Evolutionary conservation across 2,113 vertebrate genomes (phyloP).

Genomic region (Andinoacara biseriatus): DNA sequence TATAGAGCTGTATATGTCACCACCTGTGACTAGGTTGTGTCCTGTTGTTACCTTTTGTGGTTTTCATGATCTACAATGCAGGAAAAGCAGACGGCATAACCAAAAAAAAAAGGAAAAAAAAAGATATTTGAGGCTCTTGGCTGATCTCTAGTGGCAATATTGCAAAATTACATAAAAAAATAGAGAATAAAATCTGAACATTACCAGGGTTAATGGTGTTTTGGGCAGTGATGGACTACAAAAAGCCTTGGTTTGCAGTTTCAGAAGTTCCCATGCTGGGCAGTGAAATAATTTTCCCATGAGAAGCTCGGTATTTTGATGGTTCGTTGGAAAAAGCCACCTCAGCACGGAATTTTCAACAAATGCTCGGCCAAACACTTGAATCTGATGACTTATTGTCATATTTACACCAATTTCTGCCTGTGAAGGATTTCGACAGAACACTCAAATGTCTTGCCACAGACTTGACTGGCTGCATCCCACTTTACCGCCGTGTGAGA

Average conservation of each 20-base stretch:
- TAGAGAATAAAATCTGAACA: neutral
- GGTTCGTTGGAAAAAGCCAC: neutral
- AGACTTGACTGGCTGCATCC: neutral
- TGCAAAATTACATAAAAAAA: neutral
- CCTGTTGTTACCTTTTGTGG: neutral
- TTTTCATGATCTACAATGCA: neutral
- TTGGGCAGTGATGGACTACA: neutral
- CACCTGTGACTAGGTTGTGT: neutral
- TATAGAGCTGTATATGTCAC: neutral
- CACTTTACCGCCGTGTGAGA: neutral
- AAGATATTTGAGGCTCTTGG: conserved; percentile 15
- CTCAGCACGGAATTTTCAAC: neutral
- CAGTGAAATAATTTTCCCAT: neutral
- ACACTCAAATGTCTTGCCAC: neutral
- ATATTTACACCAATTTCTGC: neutral
- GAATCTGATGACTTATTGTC: neutral
- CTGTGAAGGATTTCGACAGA: neutral
- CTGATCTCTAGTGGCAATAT: conserved; percentile 47
- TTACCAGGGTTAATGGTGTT: neutral
- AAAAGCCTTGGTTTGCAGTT: neutral
- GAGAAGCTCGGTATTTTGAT: neutral
- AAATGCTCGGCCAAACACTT: neutral
- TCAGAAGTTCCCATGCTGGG: neutral
- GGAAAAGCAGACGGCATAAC: neutral
- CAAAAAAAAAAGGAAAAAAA: neutral